Conservation (phyloP, 2,113 vertebrate species). For the Motacilla tschutschensis region DNA sequence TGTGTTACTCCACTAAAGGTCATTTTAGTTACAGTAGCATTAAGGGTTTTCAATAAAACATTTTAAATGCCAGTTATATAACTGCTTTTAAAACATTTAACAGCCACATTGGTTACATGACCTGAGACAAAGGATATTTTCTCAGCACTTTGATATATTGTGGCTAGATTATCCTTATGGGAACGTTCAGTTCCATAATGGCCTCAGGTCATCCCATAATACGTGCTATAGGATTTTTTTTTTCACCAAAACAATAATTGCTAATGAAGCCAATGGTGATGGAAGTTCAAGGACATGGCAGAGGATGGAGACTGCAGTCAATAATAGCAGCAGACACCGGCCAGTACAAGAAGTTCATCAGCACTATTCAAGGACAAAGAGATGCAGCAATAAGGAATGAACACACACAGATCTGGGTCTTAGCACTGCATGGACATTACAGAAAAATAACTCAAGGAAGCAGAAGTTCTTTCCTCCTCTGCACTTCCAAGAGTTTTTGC, state of each 20-base stretch:
- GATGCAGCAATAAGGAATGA: neutral
- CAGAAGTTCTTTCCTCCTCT: neutral
- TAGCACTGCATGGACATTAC: accelerated
- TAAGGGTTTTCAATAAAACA: conserved; percentile 70
- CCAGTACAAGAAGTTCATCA: neutral
- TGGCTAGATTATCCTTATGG: conserved; percentile 58
- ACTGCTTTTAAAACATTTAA: conserved; percentile 71
- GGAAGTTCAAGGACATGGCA: conserved; percentile 54
- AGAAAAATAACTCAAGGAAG: neutral
- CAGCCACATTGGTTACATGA: conserved; percentile 54
- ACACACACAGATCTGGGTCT: neutral
- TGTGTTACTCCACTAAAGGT: conserved; percentile 51
- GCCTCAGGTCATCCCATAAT: conserved; percentile 50
- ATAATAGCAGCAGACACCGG: neutral
- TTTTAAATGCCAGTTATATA: conserved; percentile 69
- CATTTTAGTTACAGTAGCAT: conserved; percentile 61
- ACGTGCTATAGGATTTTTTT: neutral
- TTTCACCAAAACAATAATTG: conserved; percentile 55
- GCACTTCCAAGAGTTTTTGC: neutral
- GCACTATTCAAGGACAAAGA: conserved; percentile 20
- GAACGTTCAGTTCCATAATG: conserved; percentile 31
- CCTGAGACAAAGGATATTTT: conserved; percentile 69
- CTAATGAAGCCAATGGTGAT: conserved; percentile 53
- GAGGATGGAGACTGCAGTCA: conserved; percentile 36
- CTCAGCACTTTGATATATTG: conserved; percentile 54